Evolutionary conservation across 2,113 vertebrate genomes (phyloP).

Genomic region (Cyanistes caeruleus): DNA sequence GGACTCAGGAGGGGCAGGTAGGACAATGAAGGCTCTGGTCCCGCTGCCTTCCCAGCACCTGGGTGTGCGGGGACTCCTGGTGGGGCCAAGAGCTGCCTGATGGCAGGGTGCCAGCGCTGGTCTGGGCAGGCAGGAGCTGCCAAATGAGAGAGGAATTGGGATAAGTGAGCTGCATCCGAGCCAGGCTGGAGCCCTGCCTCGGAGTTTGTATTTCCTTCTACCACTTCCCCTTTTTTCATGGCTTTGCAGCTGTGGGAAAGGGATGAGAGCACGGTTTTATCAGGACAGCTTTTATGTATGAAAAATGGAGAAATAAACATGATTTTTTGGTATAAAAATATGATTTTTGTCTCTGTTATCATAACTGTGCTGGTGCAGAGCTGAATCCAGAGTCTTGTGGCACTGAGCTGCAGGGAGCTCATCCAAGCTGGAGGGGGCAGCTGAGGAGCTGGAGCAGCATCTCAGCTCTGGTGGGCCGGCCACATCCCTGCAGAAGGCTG

Average conservation of each 20-base stretch:
- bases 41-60: fast-evolving
- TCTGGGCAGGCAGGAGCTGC: not conserved
- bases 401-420: not conserved
- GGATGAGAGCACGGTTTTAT: not conserved
- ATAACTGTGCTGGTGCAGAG: not conserved
- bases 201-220: not conserved
- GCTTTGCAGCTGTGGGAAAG: not conserved
- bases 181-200: not conserved
- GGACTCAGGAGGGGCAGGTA: not conserved
- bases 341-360: not conserved
- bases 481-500: not conserved
- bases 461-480: not conserved
- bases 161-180: fast-evolving
- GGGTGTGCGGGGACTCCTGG: not conserved
- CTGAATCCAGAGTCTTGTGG: not conserved
- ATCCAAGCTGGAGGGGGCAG: not conserved
- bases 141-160: not conserved
- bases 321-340: not conserved
- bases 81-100: fast-evolving
- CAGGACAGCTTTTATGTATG: fast-evolving
- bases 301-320: not conserved
- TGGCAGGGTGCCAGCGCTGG: not conserved
- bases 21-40: fast-evolving
- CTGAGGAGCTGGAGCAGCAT: not conserved
- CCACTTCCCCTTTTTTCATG: not conserved